These are phyloP conservation scores for Shargacucullia verbasci DNA, from an alignment of 2,888 invertebrate genomes.

Conservation along the genomic window DNA sequence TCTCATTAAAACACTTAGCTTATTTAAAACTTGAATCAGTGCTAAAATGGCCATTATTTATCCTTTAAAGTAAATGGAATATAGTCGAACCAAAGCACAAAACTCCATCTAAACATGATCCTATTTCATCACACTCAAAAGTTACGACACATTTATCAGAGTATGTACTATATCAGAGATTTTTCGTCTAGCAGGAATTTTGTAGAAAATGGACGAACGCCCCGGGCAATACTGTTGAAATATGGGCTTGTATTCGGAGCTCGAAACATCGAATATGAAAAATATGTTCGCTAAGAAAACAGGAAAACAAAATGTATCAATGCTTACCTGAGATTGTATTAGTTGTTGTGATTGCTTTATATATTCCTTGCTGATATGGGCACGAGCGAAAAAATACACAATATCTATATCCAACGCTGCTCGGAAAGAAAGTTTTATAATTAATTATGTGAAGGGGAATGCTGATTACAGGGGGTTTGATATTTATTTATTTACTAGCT, in stretches of 20 bases:
- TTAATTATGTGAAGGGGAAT: no score
- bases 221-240: slow-evolving; percentile 33
- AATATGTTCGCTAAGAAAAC: slow-evolving; percentile 45
- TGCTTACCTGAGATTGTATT: slow-evolving; percentile 29
- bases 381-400: neutral
- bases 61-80: no score
- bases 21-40: no score
- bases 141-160: slow-evolving; percentile 7
- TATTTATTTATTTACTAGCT: no score
- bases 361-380: slow-evolving; percentile 11
- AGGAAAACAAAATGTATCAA: slow-evolving; percentile 40
- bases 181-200: slow-evolving; percentile 27
- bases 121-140: slow-evolving; percentile 4
- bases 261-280: slow-evolving; percentile 30
- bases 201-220: slow-evolving; percentile 32
- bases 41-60: no score
- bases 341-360: slow-evolving; percentile 29
- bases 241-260: slow-evolving; percentile 29
- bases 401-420: no score
- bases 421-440: no score
- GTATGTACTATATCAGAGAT: slow-evolving; percentile 5
- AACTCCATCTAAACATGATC: neutral
- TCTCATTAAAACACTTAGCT: no score
- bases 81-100: neutral
- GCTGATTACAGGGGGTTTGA: no score